These are phyloP conservation scores for Pundamilia nyererei DNA, from an alignment of 2,113 vertebrate genomes.

Conservation along the genomic window DNA sequence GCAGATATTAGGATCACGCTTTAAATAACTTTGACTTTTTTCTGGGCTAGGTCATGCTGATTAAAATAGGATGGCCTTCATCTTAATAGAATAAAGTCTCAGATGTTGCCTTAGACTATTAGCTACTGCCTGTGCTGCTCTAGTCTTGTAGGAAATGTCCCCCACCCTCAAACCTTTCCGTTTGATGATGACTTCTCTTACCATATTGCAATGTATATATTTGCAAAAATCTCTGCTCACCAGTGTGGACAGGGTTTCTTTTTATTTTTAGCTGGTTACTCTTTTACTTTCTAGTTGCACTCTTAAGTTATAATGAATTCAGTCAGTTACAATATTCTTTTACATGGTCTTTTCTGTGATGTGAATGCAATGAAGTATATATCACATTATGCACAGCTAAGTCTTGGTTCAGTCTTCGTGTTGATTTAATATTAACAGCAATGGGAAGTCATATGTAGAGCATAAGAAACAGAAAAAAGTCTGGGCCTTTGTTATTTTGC, in stretches of 20 bases:
- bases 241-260: background rate
- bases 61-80: conserved; percentile 10
- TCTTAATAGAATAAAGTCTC: conserved; percentile 12
- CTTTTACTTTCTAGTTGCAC: background rate
- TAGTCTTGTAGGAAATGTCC: background rate
- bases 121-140: background rate
- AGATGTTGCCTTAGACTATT: conserved; percentile 6
- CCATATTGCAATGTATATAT: background rate
- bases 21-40: background rate
- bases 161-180: background rate
- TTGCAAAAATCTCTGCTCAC: background rate
- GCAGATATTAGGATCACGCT: background rate
- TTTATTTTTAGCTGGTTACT: background rate
- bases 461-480: background rate
- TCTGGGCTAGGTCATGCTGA: background rate
- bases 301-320: background rate
- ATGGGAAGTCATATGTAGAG: background rate
- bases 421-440: background rate
- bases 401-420: background rate
- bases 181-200: background rate
- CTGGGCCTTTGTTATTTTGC: background rate
- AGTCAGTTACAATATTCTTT: background rate
- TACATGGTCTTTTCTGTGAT: background rate
- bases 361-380: background rate
- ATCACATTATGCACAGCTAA: background rate